Evolutionary conservation across 2,113 vertebrate genomes (phyloP), one percentile per base, ranked within the genome.

Genomic region (Cyanoliseus patagonus): DNA sequence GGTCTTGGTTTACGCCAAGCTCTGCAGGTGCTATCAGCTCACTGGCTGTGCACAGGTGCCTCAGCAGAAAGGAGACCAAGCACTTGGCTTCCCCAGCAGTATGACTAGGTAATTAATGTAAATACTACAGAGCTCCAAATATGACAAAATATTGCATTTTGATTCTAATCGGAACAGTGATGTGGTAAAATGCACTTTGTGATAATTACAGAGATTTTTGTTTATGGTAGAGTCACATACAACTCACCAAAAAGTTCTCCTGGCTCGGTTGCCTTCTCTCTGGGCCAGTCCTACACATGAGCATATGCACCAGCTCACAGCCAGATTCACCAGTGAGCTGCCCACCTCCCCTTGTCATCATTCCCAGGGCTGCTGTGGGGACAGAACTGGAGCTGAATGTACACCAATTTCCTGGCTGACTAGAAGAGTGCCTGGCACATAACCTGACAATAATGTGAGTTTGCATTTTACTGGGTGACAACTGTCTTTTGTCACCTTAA

Each of bases 311-410:
- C 53, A 90, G 41, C 31, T 74, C 41, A 57, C 19, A 61, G 39
- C 13, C 24, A 31, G 13, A 6, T 37, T 24, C 17, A 17, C 5
- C 1, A 1, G 9, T 62, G 30, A 13, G 20, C 51, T 89, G 59
- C 9, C 23, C n/a, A 22, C 11, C 2, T 74, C 4, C 37, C 19
- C 13, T 49, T 6, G 1, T 22, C 10, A 24, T 24, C 28, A 13
- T 78, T 69, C 18, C 13, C 18, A 63, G 69, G 51, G 41, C 11
- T 70, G 33, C 24, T 55, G 13, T 35, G 24, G 24, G 44, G 25
- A 30, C 6, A 8, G 27, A 69, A 19, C 8, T 47, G 44, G 17
- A 78, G 55, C n/a, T 33, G 35, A 44, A 52, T 0, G 0, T 44
- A 25, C 23, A 66, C 27, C 19, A 57, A 1, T 30, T n/a, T 17